These are phyloP conservation scores for Acanthornis magna DNA, from an alignment of 2,797 vertebrate genomes.

Conservation along the genomic window DNA sequence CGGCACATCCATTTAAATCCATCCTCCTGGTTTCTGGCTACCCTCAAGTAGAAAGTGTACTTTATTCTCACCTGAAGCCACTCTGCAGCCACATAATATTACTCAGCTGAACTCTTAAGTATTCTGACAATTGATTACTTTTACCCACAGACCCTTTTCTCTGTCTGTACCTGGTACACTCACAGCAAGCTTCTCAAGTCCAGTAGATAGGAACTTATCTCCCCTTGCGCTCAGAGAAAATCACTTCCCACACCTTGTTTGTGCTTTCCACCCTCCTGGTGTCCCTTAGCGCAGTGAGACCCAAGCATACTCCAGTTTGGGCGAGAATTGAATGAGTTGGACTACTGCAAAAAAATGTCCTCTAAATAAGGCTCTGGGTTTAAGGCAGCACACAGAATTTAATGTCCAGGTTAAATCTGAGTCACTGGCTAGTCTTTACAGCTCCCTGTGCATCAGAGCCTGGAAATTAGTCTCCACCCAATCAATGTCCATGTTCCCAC, in stretches of 20 bases:
- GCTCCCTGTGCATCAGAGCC: not conserved
- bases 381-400: not conserved
- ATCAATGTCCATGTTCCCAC: not conserved
- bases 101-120: not conserved
- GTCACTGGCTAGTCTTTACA: not conserved
- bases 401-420: not conserved
- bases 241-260: not conserved
- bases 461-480: not conserved
- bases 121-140: not conserved
- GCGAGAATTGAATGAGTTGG: not conserved
- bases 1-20: fast-evolving
- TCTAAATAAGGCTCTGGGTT: not conserved
- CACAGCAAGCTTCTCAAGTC: not conserved
- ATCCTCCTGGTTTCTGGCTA: not conserved
- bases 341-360: not conserved
- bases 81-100: not conserved
- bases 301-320: not conserved
- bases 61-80: not conserved
- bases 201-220: not conserved
- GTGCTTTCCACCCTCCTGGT: not conserved
- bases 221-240: not conserved
- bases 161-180: not conserved
- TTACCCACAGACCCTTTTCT: not conserved
- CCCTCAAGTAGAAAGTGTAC: not conserved
- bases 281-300: not conserved